phyloP scores from a whole-genome alignment of 1,140 invertebrate species.

The Drosophila paulistorum region DNA sequence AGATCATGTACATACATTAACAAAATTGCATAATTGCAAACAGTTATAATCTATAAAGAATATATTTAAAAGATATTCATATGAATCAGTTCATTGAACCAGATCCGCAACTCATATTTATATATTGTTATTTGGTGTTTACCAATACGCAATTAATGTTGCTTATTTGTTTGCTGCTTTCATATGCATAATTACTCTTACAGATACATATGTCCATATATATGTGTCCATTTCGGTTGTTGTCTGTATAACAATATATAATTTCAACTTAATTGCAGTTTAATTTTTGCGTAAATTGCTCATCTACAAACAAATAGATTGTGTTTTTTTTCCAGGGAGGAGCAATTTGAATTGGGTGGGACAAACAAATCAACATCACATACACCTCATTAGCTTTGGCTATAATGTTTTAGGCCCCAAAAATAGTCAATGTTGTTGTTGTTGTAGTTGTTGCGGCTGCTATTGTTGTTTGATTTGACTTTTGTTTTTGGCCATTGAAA shows the following conservation, averaged over 20 bases:
- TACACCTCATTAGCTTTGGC: conserved; percentile 18
- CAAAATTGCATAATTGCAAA: too few relatives aligned
- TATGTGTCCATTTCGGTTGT: neutral
- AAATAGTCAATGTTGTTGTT: conserved; percentile 23
- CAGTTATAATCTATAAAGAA: neutral
- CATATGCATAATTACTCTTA: conserved; percentile 70
- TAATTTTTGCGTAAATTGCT: conserved; percentile 69
- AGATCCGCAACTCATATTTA: conserved; percentile 2
- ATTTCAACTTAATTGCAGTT: conserved; percentile 77
- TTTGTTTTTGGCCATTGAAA: conserved; percentile 64
- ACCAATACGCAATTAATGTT: conserved; percentile 55
- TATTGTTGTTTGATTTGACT: conserved; percentile 60
- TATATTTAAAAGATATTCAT: neutral
- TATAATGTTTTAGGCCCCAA: neutral
- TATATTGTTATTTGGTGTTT: conserved; percentile 38
- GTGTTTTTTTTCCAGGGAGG: conserved; percentile 13
- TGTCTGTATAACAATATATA: conserved; percentile 40
- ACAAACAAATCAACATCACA: conserved; percentile 16
- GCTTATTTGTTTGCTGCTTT: conserved; percentile 71
- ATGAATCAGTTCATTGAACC: neutral
- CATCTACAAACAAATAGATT: conserved; percentile 43
- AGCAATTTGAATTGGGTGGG: neutral
- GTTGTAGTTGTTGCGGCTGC: neutral
- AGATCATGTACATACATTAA: too few relatives aligned
- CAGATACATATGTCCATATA: neutral